Conservation (phyloP, 2,113 vertebrate genomes). For the Phalacrocorax brasilianus region DNA sequence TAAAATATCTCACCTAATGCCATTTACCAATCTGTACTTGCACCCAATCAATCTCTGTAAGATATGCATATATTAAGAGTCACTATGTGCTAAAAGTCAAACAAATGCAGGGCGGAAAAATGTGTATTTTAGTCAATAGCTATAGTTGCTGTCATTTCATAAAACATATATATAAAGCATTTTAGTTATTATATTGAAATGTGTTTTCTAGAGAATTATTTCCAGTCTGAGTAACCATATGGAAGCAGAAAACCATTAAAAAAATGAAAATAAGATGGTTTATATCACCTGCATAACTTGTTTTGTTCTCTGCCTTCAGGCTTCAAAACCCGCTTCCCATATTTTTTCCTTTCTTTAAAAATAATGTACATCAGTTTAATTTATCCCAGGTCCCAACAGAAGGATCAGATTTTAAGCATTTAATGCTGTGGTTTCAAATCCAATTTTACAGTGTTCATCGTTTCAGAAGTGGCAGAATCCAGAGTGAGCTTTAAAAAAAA, state of each 20-base stretch:
- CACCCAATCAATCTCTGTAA: not conserved
- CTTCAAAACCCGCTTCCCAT: conserved; percentile 76
- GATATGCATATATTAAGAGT: not conserved
- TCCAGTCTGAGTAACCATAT: conserved; percentile 70
- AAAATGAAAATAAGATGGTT: conserved; percentile 78
- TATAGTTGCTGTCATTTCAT: not conserved
- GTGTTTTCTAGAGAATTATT: conserved; percentile 75
- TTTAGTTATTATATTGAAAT: conserved; percentile 64
- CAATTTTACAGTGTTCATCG: conserved; percentile 78
- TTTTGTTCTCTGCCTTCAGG: conserved; percentile 80
- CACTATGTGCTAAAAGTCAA: conserved; percentile 5
- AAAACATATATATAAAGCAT: not conserved
- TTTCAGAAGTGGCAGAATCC: conserved; percentile 77
- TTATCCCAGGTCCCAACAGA: conserved; percentile 83
- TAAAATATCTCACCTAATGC: not conserved
- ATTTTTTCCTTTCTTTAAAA: conserved; percentile 78
- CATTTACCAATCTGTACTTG: not conserved
- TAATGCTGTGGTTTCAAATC: conserved; percentile 81
- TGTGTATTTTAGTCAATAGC: not conserved
- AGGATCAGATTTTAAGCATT: conserved; percentile 81
- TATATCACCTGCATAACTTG: conserved; percentile 81
- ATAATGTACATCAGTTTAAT: conserved; percentile 84
- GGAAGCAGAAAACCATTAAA: conserved; percentile 71
- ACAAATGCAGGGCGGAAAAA: not conserved
- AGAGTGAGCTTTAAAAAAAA: not conserved